Evolutionary conservation across 2,888 invertebrate species (phyloP).

Genomic region (Scaptomyza tumidula): DNA sequence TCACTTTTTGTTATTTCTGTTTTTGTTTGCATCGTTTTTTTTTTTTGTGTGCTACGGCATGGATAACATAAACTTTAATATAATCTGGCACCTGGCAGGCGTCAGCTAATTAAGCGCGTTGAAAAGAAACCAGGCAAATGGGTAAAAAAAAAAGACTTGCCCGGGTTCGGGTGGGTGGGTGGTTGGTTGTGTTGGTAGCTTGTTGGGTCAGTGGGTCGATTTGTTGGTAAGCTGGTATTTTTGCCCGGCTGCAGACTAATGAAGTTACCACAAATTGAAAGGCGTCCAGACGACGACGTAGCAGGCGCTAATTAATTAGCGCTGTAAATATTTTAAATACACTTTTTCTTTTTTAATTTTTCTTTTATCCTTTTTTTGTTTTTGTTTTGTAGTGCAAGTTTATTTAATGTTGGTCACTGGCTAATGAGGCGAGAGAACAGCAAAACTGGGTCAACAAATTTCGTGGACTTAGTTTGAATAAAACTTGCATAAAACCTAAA

Average conservation of each 20-base stretch:
- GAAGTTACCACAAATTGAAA: slow-evolving; percentile 65
- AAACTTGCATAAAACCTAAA: not conserved
- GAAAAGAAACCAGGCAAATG: slow-evolving; percentile 35
- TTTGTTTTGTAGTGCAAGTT: slow-evolving; percentile 17
- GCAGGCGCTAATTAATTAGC: slow-evolving; percentile 59
- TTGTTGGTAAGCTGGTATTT: slow-evolving; percentile 14
- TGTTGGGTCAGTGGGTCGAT: slow-evolving; percentile 16
- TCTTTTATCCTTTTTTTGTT: slow-evolving; percentile 7
- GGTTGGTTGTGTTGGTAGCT: not conserved
- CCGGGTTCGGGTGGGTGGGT: not conserved
- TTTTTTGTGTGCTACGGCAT: slow-evolving; percentile 19
- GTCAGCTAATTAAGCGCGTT: slow-evolving; percentile 58
- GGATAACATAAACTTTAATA: slow-evolving; percentile 50
- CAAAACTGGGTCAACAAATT: slow-evolving; percentile 37
- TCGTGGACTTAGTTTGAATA: not conserved
- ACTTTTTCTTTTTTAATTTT: slow-evolving; percentile 9
- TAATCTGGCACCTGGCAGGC: slow-evolving; percentile 47
- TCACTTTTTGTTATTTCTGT: slow-evolving; percentile 4
- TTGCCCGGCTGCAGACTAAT: slow-evolving; percentile 39
- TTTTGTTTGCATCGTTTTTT: slow-evolving; percentile 1
- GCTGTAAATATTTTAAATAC: slow-evolving; percentile 9
- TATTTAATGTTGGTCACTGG: slow-evolving; percentile 35
- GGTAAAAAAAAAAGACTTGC: slow-evolving; percentile 9
- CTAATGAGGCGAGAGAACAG: slow-evolving; percentile 40
- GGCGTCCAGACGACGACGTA: slow-evolving; percentile 52